Evolutionary conservation across 1,140 invertebrate species (phyloP).

Genomic region (Penaeus vannamei): DNA sequence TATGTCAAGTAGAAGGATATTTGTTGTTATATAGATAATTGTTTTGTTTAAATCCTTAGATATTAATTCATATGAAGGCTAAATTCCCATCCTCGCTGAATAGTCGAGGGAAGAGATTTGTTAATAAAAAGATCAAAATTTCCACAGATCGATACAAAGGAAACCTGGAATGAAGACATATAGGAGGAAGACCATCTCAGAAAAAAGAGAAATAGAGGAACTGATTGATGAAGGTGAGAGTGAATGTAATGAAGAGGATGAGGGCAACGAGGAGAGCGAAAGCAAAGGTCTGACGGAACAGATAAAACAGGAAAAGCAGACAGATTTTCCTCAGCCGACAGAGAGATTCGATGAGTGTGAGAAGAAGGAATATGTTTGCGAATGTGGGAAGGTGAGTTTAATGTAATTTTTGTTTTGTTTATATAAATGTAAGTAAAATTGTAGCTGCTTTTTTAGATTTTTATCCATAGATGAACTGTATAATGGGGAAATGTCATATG

Average conservation of each 20-base stretch:
- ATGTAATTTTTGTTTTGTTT: not conserved
- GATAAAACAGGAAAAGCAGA: conserved; percentile 40
- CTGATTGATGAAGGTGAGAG: conserved; percentile 7
- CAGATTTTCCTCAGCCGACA: conserved; percentile 5
- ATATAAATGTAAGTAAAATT: too few species aligned
- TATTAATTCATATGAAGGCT: too few species aligned
- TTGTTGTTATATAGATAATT: too few species aligned
- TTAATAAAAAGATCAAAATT: too few species aligned
- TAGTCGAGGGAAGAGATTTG: too few species aligned
- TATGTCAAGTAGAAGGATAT: too few species aligned
- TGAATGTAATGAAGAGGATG: not conserved
- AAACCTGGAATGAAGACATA: not conserved
- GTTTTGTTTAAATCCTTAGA: too few species aligned
- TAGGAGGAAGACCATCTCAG: not conserved
- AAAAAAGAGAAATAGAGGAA: not conserved
- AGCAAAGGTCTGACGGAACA: conserved; percentile 12
- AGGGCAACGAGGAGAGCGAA: conserved; percentile 3
- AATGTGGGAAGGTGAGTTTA: conserved; percentile 56
- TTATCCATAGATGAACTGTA: too few species aligned
- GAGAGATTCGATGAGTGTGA: conserved; percentile 37
- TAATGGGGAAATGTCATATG: too few species aligned
- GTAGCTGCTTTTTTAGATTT: too few species aligned
- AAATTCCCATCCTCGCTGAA: too few species aligned
- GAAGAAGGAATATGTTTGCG: conserved; percentile 49
- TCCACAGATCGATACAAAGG: too few species aligned